Conservation (phyloP, 1,140 invertebrate genomes). For the Drosophila ananassae region DNA sequence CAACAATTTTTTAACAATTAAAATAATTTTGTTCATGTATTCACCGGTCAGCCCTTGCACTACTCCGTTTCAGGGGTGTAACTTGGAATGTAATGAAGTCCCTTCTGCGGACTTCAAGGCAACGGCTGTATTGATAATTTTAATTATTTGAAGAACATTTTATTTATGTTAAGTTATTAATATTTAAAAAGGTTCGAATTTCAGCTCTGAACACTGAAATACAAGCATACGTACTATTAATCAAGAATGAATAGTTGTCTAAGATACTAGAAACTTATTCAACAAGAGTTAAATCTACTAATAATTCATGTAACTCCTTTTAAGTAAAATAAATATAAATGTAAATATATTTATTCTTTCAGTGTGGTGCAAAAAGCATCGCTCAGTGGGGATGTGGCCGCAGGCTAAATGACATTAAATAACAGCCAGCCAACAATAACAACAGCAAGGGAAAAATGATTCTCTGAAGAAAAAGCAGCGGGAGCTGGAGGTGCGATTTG, state of each 20-base stretch:
- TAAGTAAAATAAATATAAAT: too few relatives aligned
- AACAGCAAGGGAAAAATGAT: slow-evolving; percentile 26
- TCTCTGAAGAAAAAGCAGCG: background rate
- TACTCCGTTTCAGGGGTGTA: slow-evolving; percentile 9
- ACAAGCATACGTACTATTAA: too few relatives aligned
- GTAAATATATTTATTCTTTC: background rate
- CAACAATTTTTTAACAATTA: slow-evolving; percentile 76
- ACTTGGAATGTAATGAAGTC: slow-evolving; percentile 47
- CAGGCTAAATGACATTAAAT: slow-evolving; percentile 81
- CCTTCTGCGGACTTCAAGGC: slow-evolving; percentile 49
- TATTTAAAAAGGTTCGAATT: too few relatives aligned
- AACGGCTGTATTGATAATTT: background rate
- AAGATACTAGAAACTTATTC: too few relatives aligned
- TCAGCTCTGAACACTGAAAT: background rate
- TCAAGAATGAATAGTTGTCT: too few relatives aligned
- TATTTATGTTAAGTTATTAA: too few relatives aligned
- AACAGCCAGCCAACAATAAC: slow-evolving; percentile 49
- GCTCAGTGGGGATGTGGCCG: slow-evolving; percentile 60
- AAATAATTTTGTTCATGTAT: slow-evolving; percentile 74
- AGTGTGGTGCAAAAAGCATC: slow-evolving; percentile 15
- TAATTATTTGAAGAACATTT: too few relatives aligned
- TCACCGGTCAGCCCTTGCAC: slow-evolving; percentile 33
- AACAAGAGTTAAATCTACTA: too few relatives aligned
- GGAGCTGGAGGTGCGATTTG: slow-evolving; percentile 50
- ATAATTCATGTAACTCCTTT: too few relatives aligned